Base-by-base conservation (phyloP, 1,140 invertebrate species). In the Calephelis virginiensis region DNA sequence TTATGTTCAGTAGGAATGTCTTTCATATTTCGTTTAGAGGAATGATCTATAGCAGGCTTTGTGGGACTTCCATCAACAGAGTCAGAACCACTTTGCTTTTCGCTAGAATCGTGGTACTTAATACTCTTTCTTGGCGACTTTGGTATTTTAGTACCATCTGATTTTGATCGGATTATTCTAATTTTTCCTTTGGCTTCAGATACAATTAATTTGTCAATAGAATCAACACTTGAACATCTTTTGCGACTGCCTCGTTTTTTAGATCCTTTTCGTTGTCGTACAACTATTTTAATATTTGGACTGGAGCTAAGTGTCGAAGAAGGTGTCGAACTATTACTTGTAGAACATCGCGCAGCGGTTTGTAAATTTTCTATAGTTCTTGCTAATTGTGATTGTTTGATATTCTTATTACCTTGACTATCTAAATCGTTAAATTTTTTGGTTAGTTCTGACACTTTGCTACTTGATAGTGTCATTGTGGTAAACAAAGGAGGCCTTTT, bases 341-440 rank as follows among this genome's bases (percentile, higher is more conserved):
- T 74, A 8, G 83, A 80, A 73, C 73, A 78, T 71, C 80, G 63
- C 8, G 83, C 76, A 13, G 67, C 69, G 45, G 79, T 71, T 74
- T 86, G 83, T 71, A 90, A 71, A 59, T 86, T 83, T 81, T 90
- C 87, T 70, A 90, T 82, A 6, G 84, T 87, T 73, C 85, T 90
- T 6, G 75, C 79, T 68, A 91, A 68, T 77, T 90, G 92, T 8
- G 88, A 81, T 67, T 91, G 86, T 66, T 88, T 91, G 8, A 89
- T 71, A 17, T 72, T 66, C 8, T 77, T 80, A 46, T 82, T 88
- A 64, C 76, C 71, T 38, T 92, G 87, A 68, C 76, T 83, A 37
- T 89, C 83, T 76, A 93, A 79, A 72, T 92, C 81, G 74, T 93
- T 93, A 74, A 92, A 93, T 74, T 93, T 93, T 70, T 92, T 91